Base-by-base conservation (phyloP, 2,113 vertebrate species). In the Scytalopus superciliaris region DNA sequence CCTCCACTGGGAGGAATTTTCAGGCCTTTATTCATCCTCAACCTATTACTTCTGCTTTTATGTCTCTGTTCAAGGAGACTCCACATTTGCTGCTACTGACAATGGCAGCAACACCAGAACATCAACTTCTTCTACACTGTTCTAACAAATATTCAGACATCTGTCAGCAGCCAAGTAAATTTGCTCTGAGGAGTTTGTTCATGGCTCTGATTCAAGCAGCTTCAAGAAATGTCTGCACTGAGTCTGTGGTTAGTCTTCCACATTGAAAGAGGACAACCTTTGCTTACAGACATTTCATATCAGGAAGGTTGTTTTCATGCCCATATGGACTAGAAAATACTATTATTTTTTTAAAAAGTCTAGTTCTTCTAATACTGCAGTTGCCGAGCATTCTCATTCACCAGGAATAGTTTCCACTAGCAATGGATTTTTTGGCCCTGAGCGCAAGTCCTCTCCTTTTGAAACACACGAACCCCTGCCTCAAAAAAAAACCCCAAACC, bases 191-290 rank as follows among this genome's bases (percentile, higher is more conserved):
- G 2, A 1, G 37, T 59, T 69, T 70, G 66, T 23, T 72, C 8
- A 8, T 0, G 0, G 25, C 19, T 76, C 50, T 69, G 56, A 57
- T 55, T 57, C 25, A 88, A 84, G 64, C 16, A 70, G 55, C 50
- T 63, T 2, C 4, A 18, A 63, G 35, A 57, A 86, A 77, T 2
- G 1, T 74, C 35, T 25, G 21, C 23, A 15, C 7, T 23, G 18
- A 84, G 7, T 13, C 27, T 56, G 16, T 5, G 55, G 1, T 3
- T 35, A 35, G 35, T 40, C 17, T 30, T 70, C 12, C 23, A 66
- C 0, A 0, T 1, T 42, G 42, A 39, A 90, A 86, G 19, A 86
- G 17, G 12, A 64, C 18, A 70, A 57, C 33, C 5, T 73, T 73
- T 4, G 4, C 40, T 72, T 55, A 72, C 12, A 53, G 5, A 69